phyloP scores from a whole-genome alignment of 2,888 invertebrate species.

The Nineta flava region DNA sequence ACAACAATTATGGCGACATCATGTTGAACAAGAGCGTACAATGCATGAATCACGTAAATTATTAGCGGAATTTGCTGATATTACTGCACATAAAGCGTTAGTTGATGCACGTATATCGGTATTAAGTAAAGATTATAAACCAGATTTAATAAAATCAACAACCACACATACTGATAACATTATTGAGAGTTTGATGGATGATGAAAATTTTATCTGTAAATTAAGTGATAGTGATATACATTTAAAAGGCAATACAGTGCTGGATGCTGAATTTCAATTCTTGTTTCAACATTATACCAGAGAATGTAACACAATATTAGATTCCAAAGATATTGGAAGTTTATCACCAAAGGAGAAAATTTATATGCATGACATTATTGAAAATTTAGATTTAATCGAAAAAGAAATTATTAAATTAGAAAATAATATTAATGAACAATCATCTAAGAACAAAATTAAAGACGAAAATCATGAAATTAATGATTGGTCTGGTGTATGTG shows the following conservation, averaged over 20 bases:
- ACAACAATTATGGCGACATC: constrained; percentile 25
- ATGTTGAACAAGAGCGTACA: constrained; percentile 31
- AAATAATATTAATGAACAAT: constrained; percentile 5
- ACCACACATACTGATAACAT: not conserved
- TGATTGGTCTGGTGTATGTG: constrained; percentile 36
- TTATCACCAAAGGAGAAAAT: constrained; percentile 8
- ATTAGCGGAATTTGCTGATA: constrained; percentile 49
- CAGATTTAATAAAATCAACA: constrained; percentile 1
- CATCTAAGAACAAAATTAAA: constrained; percentile 8
- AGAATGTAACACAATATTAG: constrained; percentile 40
- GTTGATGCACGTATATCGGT: constrained; percentile 61
- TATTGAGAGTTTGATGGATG: constrained; percentile 22
- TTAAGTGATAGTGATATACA: constrained; percentile 16
- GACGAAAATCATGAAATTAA: constrained; percentile 16
- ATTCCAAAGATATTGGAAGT: not conserved
- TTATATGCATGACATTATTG: constrained; percentile 13
- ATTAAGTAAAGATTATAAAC: constrained; percentile 37
- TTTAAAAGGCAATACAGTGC: constrained; percentile 25
- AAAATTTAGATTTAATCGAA: constrained; percentile 12
- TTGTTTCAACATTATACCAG: constrained; percentile 45
- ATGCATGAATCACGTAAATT: constrained; percentile 32
- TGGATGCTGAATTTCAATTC: constrained; percentile 50
- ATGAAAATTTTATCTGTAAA: constrained; percentile 20
- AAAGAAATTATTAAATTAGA: constrained; percentile 13
- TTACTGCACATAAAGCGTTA: constrained; percentile 56